Percentiles rank a stretch among this genome's conserved stretches.
These are phyloP conservation scores for Pentalonia nigronervosa DNA, from an alignment of 1,140 invertebrate species.

Conservation along the genomic window DNA sequence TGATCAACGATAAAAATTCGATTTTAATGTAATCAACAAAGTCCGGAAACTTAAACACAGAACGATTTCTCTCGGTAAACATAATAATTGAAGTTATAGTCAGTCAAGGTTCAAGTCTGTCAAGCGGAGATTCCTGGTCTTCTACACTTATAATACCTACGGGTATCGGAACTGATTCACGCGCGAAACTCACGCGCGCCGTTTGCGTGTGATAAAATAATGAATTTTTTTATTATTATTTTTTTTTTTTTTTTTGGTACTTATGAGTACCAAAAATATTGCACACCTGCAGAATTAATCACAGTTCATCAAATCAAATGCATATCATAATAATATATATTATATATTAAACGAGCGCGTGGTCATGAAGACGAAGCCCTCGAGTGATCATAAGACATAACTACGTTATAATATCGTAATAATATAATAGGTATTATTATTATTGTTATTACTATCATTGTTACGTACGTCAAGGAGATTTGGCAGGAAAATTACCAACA, in stretches of 20 bases:
- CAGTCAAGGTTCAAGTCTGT: not conserved
- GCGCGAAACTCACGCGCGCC: not conserved
- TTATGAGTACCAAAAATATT: not conserved
- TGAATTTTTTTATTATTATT: not conserved
- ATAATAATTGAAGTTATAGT: not conserved
- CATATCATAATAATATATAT: not conserved
- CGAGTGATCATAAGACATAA: not conserved
- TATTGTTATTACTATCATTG: not conserved
- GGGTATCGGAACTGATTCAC: not conserved
- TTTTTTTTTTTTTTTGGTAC: not conserved
- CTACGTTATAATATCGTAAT: not conserved
- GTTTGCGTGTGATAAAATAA: not conserved
- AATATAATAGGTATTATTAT: not conserved
- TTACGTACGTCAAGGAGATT: not conserved
- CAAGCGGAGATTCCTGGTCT: not conserved
- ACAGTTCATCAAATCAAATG: not conserved
- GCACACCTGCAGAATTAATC: not conserved
- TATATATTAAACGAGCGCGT: not conserved
- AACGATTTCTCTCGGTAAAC: not conserved
- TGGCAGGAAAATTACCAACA: not conserved
- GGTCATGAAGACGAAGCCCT: not conserved
- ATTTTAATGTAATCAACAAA: not conserved
- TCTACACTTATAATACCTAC: not conserved
- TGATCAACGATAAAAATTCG: not conserved
- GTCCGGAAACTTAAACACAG: slow-evolving; percentile 15